phyloP scores from a whole-genome alignment of 2,113 vertebrate genomes.

The Pangasianodon gigas region DNA sequence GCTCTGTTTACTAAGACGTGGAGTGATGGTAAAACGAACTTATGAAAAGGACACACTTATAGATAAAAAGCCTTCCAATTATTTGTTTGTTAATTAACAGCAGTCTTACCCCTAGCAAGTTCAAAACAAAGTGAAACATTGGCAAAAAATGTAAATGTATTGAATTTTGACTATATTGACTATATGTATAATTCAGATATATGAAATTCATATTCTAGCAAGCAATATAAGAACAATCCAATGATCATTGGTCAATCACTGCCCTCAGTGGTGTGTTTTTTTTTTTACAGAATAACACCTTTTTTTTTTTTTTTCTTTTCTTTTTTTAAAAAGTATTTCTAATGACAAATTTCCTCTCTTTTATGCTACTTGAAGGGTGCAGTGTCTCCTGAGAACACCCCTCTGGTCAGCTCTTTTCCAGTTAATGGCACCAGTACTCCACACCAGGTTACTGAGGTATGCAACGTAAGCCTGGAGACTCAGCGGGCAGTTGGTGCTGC shows the following conservation, averaged over 20 bases:
- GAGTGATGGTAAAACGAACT: constrained; percentile 51
- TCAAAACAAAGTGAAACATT: not conserved
- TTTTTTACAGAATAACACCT: too few species aligned
- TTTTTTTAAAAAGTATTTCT: too few species aligned
- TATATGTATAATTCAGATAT: not conserved
- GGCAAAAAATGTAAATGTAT: not conserved
- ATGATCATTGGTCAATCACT: not conserved
- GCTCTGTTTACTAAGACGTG: constrained; percentile 49
- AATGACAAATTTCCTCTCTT: not conserved
- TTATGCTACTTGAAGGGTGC: constrained; percentile 15
- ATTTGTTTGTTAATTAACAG: not conserved
- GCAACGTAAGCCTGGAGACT: constrained; percentile 46
- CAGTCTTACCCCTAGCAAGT: not conserved
- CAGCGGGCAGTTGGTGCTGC: constrained; percentile 66
- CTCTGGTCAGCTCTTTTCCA: not conserved
- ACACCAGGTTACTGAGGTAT: constrained; percentile 28
- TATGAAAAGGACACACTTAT: not conserved
- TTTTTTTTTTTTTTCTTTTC: too few species aligned
- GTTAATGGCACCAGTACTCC: constrained; percentile 16
- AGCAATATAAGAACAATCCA: not conserved
- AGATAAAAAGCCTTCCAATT: not conserved
- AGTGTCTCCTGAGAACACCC: constrained; percentile 1
- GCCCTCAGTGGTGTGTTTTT: not conserved
- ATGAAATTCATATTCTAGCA: not conserved
- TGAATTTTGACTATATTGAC: not conserved